These are phyloP conservation scores for Brachyrhaphis roseni DNA, from an alignment of 2,797 vertebrate species.

Conservation along the genomic window DNA sequence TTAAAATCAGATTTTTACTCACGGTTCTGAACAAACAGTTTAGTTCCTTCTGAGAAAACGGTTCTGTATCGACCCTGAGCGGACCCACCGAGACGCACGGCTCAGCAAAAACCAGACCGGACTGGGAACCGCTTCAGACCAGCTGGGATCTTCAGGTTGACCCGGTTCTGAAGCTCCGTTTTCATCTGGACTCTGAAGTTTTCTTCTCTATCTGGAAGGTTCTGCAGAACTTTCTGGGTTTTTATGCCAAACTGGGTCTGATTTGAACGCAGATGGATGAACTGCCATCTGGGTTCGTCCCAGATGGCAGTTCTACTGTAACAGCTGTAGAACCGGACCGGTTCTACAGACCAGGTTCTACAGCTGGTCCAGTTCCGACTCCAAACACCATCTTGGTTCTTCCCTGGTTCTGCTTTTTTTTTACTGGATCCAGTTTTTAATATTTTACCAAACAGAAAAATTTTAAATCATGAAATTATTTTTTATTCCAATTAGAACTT, in stretches of 20 bases:
- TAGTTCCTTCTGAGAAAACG: slow-evolving; percentile 37
- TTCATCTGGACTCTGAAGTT: too few relatives aligned
- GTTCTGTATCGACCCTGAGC: slow-evolving; percentile 40
- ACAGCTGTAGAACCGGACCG: too few relatives aligned
- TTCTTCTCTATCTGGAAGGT: neutral
- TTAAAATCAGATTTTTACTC: slow-evolving; percentile 5
- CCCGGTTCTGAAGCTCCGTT: too few relatives aligned
- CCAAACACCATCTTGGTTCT: neutral
- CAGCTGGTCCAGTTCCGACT: too few relatives aligned
- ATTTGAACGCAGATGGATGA: neutral
- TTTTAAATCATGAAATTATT: too few relatives aligned
- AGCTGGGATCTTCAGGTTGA: neutral
- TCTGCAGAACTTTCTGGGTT: neutral
- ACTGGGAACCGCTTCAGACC: neutral
- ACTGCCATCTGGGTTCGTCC: too few relatives aligned
- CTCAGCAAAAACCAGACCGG: slow-evolving; percentile 34
- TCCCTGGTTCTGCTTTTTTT: neutral
- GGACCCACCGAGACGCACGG: slow-evolving; percentile 28
- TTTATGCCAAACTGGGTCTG: neutral
- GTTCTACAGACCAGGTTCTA: too few relatives aligned
- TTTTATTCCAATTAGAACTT: too few relatives aligned
- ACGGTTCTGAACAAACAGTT: slow-evolving; percentile 28
- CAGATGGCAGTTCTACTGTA: too few relatives aligned
- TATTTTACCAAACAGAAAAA: too few relatives aligned
- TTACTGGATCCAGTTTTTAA: too few relatives aligned